phyloP scores from a whole-genome alignment of 2,113 vertebrate species.

The Taurulus bubalis region DNA sequence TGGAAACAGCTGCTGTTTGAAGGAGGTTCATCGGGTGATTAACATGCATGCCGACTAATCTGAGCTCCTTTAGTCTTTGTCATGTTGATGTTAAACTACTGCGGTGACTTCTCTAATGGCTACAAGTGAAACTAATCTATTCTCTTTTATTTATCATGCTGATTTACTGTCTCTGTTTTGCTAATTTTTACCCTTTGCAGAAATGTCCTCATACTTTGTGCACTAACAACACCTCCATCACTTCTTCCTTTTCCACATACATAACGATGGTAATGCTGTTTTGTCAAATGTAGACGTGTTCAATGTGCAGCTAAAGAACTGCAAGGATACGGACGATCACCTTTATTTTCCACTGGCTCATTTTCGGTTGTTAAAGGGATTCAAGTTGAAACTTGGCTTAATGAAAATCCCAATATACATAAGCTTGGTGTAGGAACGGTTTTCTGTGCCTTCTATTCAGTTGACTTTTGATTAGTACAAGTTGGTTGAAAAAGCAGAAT shows the following conservation, averaged over 20 bases:
- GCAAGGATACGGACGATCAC: neutral
- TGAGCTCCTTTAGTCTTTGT: constrained; percentile 12
- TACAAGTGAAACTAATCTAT: constrained; percentile 47
- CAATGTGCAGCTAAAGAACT: neutral
- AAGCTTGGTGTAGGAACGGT: neutral
- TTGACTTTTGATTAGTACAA: constrained; percentile 9
- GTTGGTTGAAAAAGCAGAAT: constrained; percentile 8
- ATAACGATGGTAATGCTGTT: neutral
- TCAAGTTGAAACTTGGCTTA: neutral
- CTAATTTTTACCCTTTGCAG: constrained; percentile 9
- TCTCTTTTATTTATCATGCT: constrained; percentile 25
- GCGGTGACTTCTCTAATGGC: constrained; percentile 44
- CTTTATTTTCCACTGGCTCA: neutral
- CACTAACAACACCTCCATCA: constrained; percentile 41
- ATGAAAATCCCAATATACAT: constrained; percentile 1
- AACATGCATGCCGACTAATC: constrained; percentile 68
- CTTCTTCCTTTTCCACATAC: neutral
- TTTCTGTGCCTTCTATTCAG: constrained; percentile 21
- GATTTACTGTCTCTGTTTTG: constrained; percentile 27
- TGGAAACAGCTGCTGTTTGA: constrained; percentile 34
- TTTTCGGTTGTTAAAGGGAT: constrained; percentile 10
- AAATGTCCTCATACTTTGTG: constrained; percentile 25
- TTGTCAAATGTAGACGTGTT: constrained; percentile 1
- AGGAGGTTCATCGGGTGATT: constrained; percentile 29
- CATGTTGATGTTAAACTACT: constrained; percentile 2